Percentiles rank a stretch among this genome's conserved stretches.
Evolutionary conservation across 2,113 vertebrate genomes (phyloP).

Genomic region (Delphinapterus leucas): DNA sequence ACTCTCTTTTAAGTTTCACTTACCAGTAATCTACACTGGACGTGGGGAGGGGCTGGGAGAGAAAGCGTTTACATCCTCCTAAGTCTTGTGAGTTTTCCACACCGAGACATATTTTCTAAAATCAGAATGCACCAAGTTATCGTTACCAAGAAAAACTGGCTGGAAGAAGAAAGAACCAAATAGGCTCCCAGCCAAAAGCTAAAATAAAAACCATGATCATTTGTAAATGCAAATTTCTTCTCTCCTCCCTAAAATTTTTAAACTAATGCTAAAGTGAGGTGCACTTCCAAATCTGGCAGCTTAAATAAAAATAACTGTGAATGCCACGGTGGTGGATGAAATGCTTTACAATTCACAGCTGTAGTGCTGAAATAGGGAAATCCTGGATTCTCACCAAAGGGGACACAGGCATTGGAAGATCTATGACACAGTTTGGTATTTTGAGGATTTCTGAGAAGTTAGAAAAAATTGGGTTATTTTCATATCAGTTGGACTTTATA

Average conservation of each 20-base stretch:
- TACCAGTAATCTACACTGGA: not conserved
- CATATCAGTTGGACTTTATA: not conserved
- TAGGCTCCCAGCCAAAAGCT: not conserved
- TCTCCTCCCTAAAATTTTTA: conserved; percentile 21
- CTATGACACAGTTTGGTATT: not conserved
- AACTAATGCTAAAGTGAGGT: conserved; percentile 5
- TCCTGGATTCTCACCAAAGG: not conserved
- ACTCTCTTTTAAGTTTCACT: conserved; percentile 3
- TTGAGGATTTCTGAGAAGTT: conserved; percentile 40
- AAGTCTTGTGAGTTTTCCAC: not conserved
- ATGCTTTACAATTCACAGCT: not conserved
- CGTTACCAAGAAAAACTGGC: conserved; percentile 22
- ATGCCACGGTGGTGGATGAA: not conserved
- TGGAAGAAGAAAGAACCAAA: conserved; percentile 37
- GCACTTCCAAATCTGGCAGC: conserved; percentile 49
- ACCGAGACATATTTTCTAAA: conserved; percentile 28
- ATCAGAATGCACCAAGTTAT: not conserved
- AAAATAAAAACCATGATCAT: not conserved
- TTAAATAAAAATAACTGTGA: conserved; percentile 42
- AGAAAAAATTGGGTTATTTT: conserved; percentile 5
- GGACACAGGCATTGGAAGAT: not conserved
- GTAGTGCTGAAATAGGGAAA: not conserved
- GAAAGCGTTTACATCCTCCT: not conserved
- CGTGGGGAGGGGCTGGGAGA: not conserved
- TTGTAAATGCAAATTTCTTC: conserved; percentile 34